Evolutionary conservation across 2,888 invertebrate species (phyloP).

Genomic region (Metallyticus violacea): DNA sequence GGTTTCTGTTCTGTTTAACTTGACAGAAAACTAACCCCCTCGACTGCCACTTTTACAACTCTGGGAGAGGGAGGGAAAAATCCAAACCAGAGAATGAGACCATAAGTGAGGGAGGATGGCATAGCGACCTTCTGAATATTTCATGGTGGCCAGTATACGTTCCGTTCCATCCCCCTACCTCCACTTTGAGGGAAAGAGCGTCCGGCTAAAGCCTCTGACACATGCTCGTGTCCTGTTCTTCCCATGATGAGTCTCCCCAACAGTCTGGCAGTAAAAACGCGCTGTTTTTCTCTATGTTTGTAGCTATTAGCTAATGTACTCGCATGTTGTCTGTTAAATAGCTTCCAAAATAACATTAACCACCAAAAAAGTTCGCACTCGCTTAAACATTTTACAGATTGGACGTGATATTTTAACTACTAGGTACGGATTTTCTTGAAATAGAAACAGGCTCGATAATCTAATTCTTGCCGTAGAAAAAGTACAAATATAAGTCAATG

Average conservation of each 20-base stretch:
- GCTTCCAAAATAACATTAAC: too few species aligned
- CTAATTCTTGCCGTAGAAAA: too few species aligned
- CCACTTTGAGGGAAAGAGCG: neutral
- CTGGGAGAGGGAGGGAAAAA: neutral
- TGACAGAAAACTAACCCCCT: neutral
- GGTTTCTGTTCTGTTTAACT: neutral
- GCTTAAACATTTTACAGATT: too few species aligned
- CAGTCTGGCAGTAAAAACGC: too few species aligned
- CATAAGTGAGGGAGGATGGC: neutral
- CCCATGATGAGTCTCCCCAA: neutral
- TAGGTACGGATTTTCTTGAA: too few species aligned
- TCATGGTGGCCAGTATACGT: neutral
- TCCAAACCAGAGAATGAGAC: neutral
- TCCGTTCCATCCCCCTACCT: neutral
- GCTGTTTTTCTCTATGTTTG: too few species aligned
- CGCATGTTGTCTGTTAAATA: too few species aligned
- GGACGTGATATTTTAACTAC: too few species aligned
- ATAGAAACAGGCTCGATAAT: too few species aligned
- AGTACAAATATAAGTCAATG: too few species aligned
- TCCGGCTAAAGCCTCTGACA: neutral
- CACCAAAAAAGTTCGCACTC: too few species aligned
- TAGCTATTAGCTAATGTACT: too few species aligned
- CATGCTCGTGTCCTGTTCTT: neutral
- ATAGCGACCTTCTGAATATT: neutral
- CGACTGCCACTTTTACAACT: neutral